Evolutionary conservation across 1,140 invertebrate genomes (phyloP).

Genomic region (Eriosoma lanigerum): DNA sequence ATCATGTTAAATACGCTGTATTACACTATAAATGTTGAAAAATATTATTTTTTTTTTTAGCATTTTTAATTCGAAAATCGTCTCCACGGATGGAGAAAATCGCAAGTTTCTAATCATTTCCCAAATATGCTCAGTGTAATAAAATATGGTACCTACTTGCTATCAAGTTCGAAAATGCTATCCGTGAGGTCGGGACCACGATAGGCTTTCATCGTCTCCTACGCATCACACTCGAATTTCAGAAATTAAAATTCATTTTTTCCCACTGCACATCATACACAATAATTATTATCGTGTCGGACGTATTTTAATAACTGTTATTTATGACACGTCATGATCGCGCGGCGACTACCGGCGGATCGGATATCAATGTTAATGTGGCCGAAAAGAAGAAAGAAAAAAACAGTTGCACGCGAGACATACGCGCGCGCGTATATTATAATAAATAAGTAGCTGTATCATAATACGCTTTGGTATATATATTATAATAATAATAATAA

Average conservation of each 20-base stretch:
- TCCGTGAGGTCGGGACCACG: background rate
- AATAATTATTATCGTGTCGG: background rate
- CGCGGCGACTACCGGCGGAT: background rate
- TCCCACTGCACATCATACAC: background rate
- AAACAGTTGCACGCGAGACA: background rate
- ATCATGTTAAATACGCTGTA: too few species aligned
- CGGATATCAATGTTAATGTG: slow-evolving; percentile 15
- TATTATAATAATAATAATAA: too few species aligned
- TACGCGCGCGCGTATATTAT: background rate
- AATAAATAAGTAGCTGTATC: too few species aligned
- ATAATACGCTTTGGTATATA: too few species aligned
- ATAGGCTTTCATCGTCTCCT: background rate
- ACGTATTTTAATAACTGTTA: slow-evolving; percentile 19
- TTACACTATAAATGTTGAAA: too few species aligned
- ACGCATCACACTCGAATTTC: slow-evolving; percentile 1
- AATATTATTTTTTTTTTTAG: too few species aligned
- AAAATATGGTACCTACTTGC: too few species aligned
- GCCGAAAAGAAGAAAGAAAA: background rate
- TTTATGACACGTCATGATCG: slow-evolving; percentile 21
- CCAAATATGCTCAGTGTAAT: too few species aligned
- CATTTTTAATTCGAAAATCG: too few species aligned
- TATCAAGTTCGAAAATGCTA: too few species aligned
- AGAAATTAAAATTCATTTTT: background rate
- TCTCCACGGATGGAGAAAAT: too few species aligned
- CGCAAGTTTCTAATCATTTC: too few species aligned